Conservation (phyloP, 2,113 vertebrate genomes). For the Benitochromis conjunctus region DNA sequence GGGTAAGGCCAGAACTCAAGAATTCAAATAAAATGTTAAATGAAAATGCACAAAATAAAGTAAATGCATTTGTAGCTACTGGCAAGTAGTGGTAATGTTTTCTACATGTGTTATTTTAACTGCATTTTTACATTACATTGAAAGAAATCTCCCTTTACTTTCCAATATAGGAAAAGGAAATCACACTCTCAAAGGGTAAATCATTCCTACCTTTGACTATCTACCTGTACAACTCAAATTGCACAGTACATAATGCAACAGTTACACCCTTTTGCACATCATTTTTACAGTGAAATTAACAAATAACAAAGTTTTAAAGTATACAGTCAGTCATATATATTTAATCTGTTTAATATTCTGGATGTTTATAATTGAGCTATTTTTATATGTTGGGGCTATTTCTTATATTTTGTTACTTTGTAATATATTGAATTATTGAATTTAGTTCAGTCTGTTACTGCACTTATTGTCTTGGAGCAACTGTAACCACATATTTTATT, state of each 20-base stretch:
- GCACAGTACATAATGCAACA: not conserved
- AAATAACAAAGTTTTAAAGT: not conserved
- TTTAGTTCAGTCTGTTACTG: not conserved
- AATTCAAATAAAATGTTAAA: not conserved
- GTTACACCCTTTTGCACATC: not conserved
- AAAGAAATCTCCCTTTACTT: not conserved
- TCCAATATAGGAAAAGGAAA: constrained; percentile 75
- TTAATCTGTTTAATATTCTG: not conserved
- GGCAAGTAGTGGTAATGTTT: no score
- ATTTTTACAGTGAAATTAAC: not conserved
- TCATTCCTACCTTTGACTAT: not conserved
- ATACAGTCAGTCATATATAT: not conserved
- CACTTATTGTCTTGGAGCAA: not conserved
- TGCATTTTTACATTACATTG: not conserved
- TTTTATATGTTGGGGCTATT: not conserved
- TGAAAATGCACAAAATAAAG: not conserved
- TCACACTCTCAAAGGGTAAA: constrained; percentile 80
- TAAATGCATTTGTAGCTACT: not conserved
- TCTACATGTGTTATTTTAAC: no score
- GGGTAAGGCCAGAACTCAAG: constrained; percentile 74
- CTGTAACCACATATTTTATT: not conserved
- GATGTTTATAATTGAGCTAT: not conserved
- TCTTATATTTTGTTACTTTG: not conserved
- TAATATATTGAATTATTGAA: not conserved
- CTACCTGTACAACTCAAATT: not conserved